Base-by-base conservation (phyloP, 1,140 invertebrate species). In the Aleiodes sp. region DNA sequence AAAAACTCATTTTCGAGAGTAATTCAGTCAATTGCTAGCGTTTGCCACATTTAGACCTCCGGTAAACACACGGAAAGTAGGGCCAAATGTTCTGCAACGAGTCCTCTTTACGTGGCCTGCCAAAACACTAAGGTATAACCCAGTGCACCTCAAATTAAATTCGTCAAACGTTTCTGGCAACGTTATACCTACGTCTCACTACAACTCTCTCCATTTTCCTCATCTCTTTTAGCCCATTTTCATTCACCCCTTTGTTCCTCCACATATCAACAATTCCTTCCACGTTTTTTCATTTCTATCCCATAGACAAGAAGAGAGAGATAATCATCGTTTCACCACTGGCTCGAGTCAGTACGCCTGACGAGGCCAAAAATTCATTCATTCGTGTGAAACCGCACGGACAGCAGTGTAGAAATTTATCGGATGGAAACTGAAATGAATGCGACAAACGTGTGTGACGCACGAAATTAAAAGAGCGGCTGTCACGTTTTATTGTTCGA, bases 151-250 rank as follows among this genome's bases (percentile, higher is more conserved):
- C 37, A 62, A 73, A 73, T 72, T 62, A 64, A 72, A 74, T 74
- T 76, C 59, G 66, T 69, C 56, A 65, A 70, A 66, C 67, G 70
- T 70, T 71, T 61, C 41, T 70, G 69, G 68, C 72, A 68, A 10
- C 46, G 21, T 56, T 64, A 68, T 37, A 66, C 46, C 52, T 26
- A 29, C 46, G 56, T 64, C 61, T 61, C 33, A n/a, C 19, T 33
- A 52, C n/a, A 63, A 28, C 33, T 19, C 24, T 21, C 9, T 67
- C 43, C 56, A 41, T 61, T n/a, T 35, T 62, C 46, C 35, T 69
- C 61, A 16, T 67, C 61, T 66, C 19, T 33, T 33, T 33, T 16
- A 8, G 9, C 21, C 28, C 39, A n/a, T n/a, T n/a, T n/a, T n/a
- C n/a, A n/a, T n/a, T 16, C 52, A 29, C 56, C 60, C 8, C 7